Base-by-base conservation (phyloP, 2,113 vertebrate genomes). In the Zosterops hypoxanthus region DNA sequence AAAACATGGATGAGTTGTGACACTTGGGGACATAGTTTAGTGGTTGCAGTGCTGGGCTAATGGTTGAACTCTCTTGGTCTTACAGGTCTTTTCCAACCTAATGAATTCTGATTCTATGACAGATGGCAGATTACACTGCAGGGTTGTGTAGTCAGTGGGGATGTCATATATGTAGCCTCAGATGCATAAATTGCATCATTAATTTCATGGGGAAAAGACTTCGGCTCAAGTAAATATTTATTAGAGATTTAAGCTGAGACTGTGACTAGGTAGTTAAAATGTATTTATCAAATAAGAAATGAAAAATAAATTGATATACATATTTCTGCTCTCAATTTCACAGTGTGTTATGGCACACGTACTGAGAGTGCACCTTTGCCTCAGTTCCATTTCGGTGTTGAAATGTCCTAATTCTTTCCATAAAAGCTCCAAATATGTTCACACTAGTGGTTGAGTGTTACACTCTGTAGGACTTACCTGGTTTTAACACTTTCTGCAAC, bases 401-500 rank as follows among this genome's bases (percentile, higher is more conserved):
- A 84, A 84, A 64, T 36, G 44, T n/a, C 72, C 70, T 24, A 44
- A 31, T 42, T 79, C 28, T 83, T 60, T 36, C 60, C 47, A 60
- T 33, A 63, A 92, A 94, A 87, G 36, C 16, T 91, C 69, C 73
- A 52, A 61, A 68, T 22, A 2, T 21, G 9, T 44, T 57, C 39
- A 31, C 15, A 33, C 8, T 42, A 34, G 20, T 87, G 73, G 34
- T 13, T 56, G 66, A 53, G 36, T 39, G 21, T 53, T 24, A 50
- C 11, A 59, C 36, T 70, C 33, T 5, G 13, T 2, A 57, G 25
- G 49, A 97, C 98, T 98, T 95, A 99, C 99, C 92, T 98, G 50
- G 73, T 92, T 93, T 89, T 97, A 90, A 99, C 59, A 78, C 61
- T 98, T 82, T 97, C 84, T 89, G 98, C 98, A 79, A 99, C 36